phyloP scores from a whole-genome alignment of 2,113 vertebrate species.

The Baryphthengus martii region DNA sequence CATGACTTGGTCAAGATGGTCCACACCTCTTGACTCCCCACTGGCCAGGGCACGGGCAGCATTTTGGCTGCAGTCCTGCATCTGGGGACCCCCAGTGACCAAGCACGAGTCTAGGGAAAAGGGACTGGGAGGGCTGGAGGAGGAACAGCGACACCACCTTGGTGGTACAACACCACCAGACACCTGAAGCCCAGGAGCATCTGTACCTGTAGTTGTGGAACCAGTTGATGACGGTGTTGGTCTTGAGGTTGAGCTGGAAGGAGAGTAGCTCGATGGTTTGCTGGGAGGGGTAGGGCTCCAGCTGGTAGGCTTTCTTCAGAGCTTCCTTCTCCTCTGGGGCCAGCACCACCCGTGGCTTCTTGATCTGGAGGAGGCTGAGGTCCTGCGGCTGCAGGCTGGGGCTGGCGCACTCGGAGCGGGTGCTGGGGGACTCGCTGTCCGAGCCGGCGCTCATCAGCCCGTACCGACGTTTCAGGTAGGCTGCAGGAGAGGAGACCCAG shows the following conservation, averaged over 20 bases:
- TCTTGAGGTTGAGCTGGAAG: constrained; percentile 93
- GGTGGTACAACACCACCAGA: neutral
- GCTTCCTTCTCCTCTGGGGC: constrained; percentile 94
- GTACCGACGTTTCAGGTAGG: constrained; percentile 94
- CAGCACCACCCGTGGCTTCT: constrained; percentile 93
- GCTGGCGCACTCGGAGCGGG: constrained; percentile 88
- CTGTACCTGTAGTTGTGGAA: constrained; percentile 96
- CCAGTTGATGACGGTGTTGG: constrained; percentile 99
- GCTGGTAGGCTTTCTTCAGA: constrained; percentile 89
- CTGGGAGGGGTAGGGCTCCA: constrained; percentile 97
- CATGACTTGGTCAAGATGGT: neutral
- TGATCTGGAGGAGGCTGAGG: constrained; percentile 88
- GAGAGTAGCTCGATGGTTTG: constrained; percentile 95
- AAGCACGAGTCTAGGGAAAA: rapidly evolving
- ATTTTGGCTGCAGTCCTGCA: neutral
- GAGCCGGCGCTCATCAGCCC: constrained; percentile 90
- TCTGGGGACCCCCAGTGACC: neutral
- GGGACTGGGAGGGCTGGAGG: neutral
- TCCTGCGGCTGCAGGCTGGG: constrained; percentile 83
- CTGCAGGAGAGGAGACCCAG: constrained; percentile 67
- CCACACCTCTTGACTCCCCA: neutral
- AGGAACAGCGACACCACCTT: neutral
- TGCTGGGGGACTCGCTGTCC: constrained; percentile 89
- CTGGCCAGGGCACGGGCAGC: neutral
- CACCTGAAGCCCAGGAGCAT: rapidly evolving